phyloP scores from a whole-genome alignment of 2,888 invertebrate species.

The Apeira syringaria region DNA sequence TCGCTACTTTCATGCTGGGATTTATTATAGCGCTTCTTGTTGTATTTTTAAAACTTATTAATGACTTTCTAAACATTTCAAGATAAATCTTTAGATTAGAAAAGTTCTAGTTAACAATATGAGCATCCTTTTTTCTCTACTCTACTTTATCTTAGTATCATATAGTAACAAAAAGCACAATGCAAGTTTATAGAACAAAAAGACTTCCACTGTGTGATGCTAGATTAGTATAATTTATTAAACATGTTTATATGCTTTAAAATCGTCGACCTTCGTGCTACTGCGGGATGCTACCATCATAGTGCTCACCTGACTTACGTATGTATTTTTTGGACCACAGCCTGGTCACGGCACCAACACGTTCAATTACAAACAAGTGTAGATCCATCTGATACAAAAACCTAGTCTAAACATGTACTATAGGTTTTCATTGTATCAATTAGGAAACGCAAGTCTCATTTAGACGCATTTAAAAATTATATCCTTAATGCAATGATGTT shows the following conservation, averaged over 20 bases:
- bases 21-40: constrained; percentile 17
- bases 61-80: constrained; percentile 2
- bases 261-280: constrained; percentile 16
- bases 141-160: constrained; percentile 29
- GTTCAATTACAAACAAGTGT: background rate
- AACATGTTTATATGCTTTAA: constrained; percentile 10
- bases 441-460: background rate
- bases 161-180: constrained; percentile 9
- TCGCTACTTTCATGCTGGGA: constrained; percentile 10
- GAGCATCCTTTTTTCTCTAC: constrained; percentile 19
- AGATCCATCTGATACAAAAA: background rate
- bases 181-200: constrained; percentile 21
- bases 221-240: constrained; percentile 7
- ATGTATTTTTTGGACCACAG: background rate
- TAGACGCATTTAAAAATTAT: background rate
- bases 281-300: constrained; percentile 1
- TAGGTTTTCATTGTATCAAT: constrained; percentile 3
- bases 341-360: constrained; percentile 3
- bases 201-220: constrained; percentile 22
- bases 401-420: constrained; percentile 1
- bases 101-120: constrained; percentile 28
- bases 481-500: too few species aligned
- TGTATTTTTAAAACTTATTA: constrained; percentile 11
- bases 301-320: background rate
- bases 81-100: constrained; percentile 15